Conservation (phyloP, 2,888 invertebrate genomes). For the Atherix ibis region DNA sequence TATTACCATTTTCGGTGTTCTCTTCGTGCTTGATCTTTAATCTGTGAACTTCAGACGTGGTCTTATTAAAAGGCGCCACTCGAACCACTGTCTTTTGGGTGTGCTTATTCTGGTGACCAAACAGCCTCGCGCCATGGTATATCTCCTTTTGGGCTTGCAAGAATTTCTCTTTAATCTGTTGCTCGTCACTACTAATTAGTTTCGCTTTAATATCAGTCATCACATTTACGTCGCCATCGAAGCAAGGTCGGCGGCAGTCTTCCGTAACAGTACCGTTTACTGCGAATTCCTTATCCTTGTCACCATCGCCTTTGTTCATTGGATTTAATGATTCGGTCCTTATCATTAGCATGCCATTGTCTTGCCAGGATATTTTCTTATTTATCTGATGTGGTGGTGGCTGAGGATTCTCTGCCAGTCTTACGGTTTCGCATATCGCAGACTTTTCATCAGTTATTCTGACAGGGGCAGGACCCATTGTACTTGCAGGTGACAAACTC, state of each 20-base stretch:
- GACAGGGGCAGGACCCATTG: not conserved
- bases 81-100: conserved; percentile 34
- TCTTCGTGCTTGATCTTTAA: conserved; percentile 41
- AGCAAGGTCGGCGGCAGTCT: too few relatives aligned
- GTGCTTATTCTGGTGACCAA: conserved; percentile 9
- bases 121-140: conserved; percentile 9
- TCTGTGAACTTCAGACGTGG: conserved; percentile 33
- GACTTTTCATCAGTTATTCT: not conserved
- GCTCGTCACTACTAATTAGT: not conserved
- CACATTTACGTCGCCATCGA: not conserved
- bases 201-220: not conserved
- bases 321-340: conserved; percentile 5
- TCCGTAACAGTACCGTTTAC: not conserved
- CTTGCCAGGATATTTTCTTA: conserved; percentile 8
- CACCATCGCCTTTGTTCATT: not conserved
- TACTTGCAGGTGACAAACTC: not conserved
- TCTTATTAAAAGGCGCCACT: conserved; percentile 31
- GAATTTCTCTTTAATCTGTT: conserved; percentile 6
- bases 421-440: not conserved
- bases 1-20: conserved; percentile 25
- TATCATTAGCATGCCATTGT: conserved; percentile 2
- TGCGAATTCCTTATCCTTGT: too few relatives aligned
- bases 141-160: conserved; percentile 10
- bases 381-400: conserved; percentile 10
- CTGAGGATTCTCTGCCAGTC: conserved; percentile 1